Base-by-base conservation (phyloP, 2,113 vertebrate species). In the Crotalus viridis region DNA sequence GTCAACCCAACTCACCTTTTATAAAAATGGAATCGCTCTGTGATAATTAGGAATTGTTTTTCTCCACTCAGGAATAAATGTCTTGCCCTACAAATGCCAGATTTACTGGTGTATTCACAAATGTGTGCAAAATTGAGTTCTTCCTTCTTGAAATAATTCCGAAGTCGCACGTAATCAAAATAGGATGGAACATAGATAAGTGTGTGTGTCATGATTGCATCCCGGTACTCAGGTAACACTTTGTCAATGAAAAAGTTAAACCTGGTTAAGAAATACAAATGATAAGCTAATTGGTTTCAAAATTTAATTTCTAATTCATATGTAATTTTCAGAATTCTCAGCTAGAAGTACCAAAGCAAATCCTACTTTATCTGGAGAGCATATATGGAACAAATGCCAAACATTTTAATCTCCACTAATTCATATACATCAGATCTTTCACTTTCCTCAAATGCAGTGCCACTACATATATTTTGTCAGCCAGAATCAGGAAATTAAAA, bases 1-100 rank as follows among this genome's bases (percentile, higher is more conserved):
- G 21, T 6, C 10, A 0, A 0, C 26, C 5, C 10, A 69, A 10
- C 57, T 96, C 91, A 99, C 99, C 99, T 99, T 97, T 99, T 99
- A 95, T 99, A 99, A 94, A 99, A 99, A 97, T 99, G 98, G 97
- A 99, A 99, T 55, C 99, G 99, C 95, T 99, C 99, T 0, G 99
- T 99, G 96, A 99, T 98, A 43, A 99, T 97, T 33, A 99, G 94
- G 88, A 99, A 99, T 94, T 98, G 99, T 91, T 97, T 99, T 54
- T 99, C 98, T 87, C 99, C 99, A 86, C 97, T 98, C 92, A 98
- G 98, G 90, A 99, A 99, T 96, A 98, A 98, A 52, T 99, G 98
- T 4, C 99, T 97, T 1, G 98, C 98, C 87, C 98, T 98, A 93
- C 98, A 99, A 94, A 99, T 96, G 0, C 96, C 98, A 0, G 98